Conservation (phyloP, 2,888 invertebrate genomes). For the Pinctada fucata region DNA sequence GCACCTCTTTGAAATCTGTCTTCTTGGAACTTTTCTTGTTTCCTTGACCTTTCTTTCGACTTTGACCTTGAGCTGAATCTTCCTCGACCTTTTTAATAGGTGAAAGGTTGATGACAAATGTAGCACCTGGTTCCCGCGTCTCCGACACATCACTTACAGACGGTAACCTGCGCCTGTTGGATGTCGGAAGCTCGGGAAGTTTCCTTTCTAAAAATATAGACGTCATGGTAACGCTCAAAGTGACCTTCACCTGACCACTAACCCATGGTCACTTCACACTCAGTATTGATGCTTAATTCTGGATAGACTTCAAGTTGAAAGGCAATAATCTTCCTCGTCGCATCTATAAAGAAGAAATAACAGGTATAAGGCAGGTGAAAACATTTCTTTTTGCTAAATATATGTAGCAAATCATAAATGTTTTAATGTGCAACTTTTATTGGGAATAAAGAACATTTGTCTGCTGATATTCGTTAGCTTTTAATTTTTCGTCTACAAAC, state of each 20-base stretch:
- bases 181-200: constrained; percentile 10
- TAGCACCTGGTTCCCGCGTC: not conserved
- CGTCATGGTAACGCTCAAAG: not conserved
- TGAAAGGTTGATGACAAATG: not conserved
- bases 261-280: not conserved
- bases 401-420: no score
- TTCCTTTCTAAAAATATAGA: constrained; percentile 26
- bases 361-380: no score
- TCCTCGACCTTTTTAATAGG: not conserved
- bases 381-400: no score
- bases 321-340: no score
- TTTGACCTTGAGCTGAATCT: not conserved
- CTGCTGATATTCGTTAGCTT: no score
- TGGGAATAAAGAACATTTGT: no score
- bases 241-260: not conserved
- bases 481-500: no score
- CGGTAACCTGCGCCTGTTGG: not conserved
- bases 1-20: constrained; percentile 14
- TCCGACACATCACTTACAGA: not conserved
- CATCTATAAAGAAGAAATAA: no score
- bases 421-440: no score
- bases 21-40: not conserved
- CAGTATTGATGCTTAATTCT: no score
- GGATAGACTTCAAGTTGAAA: no score
- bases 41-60: not conserved